Conservation (phyloP, 2,888 invertebrate species). For the Pandemis heparana region DNA sequence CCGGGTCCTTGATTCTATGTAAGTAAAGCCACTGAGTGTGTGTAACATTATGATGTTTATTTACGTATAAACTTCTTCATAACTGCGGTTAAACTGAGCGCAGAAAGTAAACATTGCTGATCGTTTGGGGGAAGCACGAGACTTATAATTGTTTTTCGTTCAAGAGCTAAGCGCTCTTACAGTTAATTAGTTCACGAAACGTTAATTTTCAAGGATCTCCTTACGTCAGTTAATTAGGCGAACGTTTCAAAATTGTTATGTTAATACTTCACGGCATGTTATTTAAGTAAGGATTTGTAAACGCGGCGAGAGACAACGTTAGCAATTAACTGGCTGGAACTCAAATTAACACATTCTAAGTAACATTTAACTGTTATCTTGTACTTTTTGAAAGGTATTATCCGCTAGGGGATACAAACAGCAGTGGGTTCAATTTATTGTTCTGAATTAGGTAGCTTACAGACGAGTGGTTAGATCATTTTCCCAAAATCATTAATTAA, state of each 20-base stretch:
- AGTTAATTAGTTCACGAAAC: conserved; percentile 13
- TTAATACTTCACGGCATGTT: conserved; percentile 19
- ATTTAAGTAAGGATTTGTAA: conserved; percentile 17
- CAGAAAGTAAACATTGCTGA: neutral
- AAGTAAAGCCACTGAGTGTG: neutral
- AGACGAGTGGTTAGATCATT: no score
- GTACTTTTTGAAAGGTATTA: neutral
- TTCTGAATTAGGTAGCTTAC: no score
- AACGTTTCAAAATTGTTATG: conserved; percentile 22
- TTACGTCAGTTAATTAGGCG: conserved; percentile 15
- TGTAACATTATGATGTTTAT: neutral
- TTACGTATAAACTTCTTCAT: neutral
- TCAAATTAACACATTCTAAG: conserved; percentile 7
- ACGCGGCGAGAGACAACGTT: conserved; percentile 7
- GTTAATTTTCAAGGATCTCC: conserved; percentile 10
- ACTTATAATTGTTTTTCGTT: conserved; percentile 8
- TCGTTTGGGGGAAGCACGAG: neutral
- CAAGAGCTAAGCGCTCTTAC: conserved; percentile 3
- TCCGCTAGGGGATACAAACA: neutral
- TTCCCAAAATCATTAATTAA: no score
- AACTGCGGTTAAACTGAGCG: neutral
- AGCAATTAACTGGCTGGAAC: conserved; percentile 13
- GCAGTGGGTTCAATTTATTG: neutral
- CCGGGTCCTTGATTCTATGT: no score
- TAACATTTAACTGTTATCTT: neutral